Conservation (phyloP, 2,888 invertebrate species). For the Brenthis ino region DNA sequence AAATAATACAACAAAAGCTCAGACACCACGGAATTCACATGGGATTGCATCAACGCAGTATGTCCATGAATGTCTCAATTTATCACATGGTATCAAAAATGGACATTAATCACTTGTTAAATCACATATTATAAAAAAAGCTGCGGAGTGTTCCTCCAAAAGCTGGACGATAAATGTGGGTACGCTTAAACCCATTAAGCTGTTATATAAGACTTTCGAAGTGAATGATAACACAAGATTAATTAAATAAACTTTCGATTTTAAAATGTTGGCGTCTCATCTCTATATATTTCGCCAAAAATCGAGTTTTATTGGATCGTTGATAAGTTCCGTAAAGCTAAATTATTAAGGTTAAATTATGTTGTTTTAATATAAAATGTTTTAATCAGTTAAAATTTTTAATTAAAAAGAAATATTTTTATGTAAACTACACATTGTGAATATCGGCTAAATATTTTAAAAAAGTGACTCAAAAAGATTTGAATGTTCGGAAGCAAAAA, state of each 20-base stretch:
- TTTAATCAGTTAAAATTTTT: not conserved
- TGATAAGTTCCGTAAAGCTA: no score
- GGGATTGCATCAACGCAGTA: constrained; percentile 33
- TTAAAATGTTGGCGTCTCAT: no score
- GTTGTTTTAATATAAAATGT: no score
- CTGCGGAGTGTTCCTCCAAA: not conserved
- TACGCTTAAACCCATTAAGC: not conserved
- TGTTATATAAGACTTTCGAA: no score
- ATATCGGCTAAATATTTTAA: not conserved
- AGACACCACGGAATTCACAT: constrained; percentile 40
- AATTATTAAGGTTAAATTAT: no score
- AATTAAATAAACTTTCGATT: no score
- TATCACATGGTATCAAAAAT: constrained; percentile 39
- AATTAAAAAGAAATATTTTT: no score
- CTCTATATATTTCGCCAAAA: no score
- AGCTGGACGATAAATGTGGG: constrained; percentile 5
- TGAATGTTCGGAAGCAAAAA: not conserved
- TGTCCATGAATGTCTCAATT: constrained; percentile 47
- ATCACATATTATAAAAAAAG: not conserved
- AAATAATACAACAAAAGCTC: constrained; percentile 45
- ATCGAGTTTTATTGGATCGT: no score
- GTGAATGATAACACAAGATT: no score
- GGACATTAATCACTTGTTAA: constrained; percentile 13
- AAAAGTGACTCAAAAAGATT: not conserved
- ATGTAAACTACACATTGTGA: no score